Conservation (phyloP, 2,797 vertebrate species). For the Hybognathus amarus region DNA sequence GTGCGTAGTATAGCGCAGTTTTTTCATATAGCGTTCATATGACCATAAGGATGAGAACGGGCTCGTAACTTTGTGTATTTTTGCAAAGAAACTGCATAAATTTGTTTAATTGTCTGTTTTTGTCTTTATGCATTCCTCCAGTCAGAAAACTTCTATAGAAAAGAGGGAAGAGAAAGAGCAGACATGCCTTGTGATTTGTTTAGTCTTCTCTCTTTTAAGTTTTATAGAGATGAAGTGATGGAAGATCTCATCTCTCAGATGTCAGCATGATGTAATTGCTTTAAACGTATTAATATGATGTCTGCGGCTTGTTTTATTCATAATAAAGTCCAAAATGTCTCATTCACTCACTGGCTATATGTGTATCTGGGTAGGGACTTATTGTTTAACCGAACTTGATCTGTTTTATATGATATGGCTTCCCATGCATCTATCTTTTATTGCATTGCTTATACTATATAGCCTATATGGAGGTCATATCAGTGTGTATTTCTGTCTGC, state of each 20-base stretch:
- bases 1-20: too few relatives aligned
- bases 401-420: neutral
- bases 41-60: too few relatives aligned
- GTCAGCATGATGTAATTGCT: constrained; percentile 24
- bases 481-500: neutral
- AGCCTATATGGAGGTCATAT: neutral
- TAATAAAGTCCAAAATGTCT: neutral
- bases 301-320: constrained; percentile 21
- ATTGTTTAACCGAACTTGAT: neutral
- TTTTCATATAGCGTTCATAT: too few relatives aligned
- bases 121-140: constrained; percentile 5
- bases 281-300: neutral
- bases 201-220: constrained; percentile 11
- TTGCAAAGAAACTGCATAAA: neutral
- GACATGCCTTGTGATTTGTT: constrained; percentile 4
- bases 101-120: constrained; percentile 15
- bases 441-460: neutral
- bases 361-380: neutral
- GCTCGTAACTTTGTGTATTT: too few relatives aligned
- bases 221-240: constrained; percentile 29
- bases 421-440: neutral
- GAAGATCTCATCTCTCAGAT: constrained; percentile 20
- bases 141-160: neutral
- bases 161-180: constrained; percentile 4
- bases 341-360: neutral